Conservation (phyloP, 2,113 vertebrate genomes). For the Campylomormyrus numenius region DNA sequence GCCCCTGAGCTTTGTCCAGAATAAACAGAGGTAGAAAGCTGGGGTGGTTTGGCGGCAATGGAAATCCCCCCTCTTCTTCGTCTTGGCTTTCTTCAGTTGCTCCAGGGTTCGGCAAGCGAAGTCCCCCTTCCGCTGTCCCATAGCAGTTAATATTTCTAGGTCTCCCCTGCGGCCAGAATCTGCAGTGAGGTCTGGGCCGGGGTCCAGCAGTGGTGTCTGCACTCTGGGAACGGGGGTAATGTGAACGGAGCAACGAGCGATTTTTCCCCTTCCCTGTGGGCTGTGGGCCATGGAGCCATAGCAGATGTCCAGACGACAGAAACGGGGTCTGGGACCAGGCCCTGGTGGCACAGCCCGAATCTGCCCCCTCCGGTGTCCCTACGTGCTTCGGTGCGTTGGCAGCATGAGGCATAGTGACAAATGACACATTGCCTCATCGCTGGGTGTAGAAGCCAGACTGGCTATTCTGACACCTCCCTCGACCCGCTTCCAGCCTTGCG, state of each 20-base stretch:
- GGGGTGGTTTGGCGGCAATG: background rate
- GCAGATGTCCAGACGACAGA: constrained; percentile 49
- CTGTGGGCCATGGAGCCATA: constrained; percentile 41
- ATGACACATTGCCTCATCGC: constrained; percentile 20
- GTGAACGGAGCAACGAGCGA: constrained; percentile 62
- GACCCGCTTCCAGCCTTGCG: background rate
- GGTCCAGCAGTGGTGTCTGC: constrained; percentile 57
- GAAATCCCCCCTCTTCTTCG: constrained; percentile 1
- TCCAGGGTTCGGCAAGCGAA: constrained; percentile 31
- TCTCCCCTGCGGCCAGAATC: constrained; percentile 57
- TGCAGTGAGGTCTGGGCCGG: constrained; percentile 59
- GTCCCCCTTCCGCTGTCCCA: constrained; percentile 56
- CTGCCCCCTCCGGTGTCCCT: constrained; percentile 23
- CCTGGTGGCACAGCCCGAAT: background rate
- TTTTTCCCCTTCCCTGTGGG: constrained; percentile 47
- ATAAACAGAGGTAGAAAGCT: background rate
- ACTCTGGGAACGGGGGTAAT: constrained; percentile 64
- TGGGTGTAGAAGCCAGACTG: constrained; percentile 1
- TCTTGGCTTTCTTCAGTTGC: background rate
- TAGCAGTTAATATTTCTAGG: constrained; percentile 64
- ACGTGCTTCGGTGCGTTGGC: constrained; percentile 27
- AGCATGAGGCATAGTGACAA: constrained; percentile 31
- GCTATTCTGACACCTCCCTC: constrained; percentile 1
- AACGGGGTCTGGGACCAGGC: constrained; percentile 30
- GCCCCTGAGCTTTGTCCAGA: background rate